A percentile compares a stretch with the other conserved stretches of the same genome.
These are phyloP conservation scores for Bombus huntii DNA, from an alignment of 1,140 invertebrate genomes.

Conservation along the genomic window DNA sequence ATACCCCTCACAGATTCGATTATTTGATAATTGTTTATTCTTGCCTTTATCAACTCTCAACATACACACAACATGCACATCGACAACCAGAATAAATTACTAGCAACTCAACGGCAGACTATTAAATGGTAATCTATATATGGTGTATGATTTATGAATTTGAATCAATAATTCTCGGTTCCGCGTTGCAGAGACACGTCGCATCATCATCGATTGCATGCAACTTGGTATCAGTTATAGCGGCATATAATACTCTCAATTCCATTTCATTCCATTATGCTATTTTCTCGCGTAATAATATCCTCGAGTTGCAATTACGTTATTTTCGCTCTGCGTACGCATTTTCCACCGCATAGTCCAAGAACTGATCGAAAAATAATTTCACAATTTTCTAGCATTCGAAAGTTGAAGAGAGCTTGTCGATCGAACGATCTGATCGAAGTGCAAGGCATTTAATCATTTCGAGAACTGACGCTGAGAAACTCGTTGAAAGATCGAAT, in stretches of 20 bases:
- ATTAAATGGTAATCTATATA: neutral
- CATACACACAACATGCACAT: neutral
- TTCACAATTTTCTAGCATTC: neutral
- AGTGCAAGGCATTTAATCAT: neutral
- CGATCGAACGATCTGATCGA: neutral
- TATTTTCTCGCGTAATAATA: neutral
- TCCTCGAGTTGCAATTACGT: neutral
- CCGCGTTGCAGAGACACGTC: neutral
- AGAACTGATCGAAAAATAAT: neutral
- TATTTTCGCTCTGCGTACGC: neutral
- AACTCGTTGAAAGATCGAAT: no score
- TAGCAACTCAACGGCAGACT: neutral
- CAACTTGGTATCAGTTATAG: neutral
- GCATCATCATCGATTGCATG: neutral
- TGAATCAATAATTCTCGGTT: constrained; percentile 1
- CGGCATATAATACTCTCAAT: neutral
- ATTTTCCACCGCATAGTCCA: neutral
- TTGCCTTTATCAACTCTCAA: neutral
- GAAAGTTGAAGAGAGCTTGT: neutral
- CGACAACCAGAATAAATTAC: neutral
- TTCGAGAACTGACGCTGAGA: neutral
- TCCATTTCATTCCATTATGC: neutral
- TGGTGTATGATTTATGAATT: constrained; percentile 2
- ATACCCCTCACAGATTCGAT: neutral
- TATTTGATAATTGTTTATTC: neutral